Evolutionary conservation across 2,797 vertebrate genomes (phyloP), one percentile per base, ranked within the genome.

Genomic region (Chaenodraco wilsoni): DNA sequence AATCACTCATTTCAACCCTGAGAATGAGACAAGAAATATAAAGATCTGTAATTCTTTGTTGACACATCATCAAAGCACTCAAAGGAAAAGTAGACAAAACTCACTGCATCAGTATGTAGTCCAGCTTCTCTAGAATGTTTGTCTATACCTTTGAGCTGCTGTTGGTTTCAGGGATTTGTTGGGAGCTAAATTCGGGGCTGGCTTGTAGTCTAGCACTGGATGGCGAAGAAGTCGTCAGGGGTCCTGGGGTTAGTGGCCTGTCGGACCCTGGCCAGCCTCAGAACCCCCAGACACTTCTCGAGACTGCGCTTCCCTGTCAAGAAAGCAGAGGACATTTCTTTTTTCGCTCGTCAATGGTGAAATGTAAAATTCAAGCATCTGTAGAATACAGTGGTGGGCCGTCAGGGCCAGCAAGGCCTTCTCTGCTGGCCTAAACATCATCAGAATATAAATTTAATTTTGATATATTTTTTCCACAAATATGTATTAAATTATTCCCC

Each of bases 211-310:
- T 88, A 95, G 5, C 41, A 80, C 46, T 50, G 73, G 33, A 94
- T 94, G 65, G 74, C 65, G 68, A 84, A 84, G 71, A 95, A 93
- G 68, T 95, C 93, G 0, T 56, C 31, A 6, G 94, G 93, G 19
- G 69, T 87, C 70, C 85, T 86, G 52, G 90, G 92, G 33, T 81
- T 89, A 1, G 89, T 45, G 1, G 92, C 92, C 69, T 94, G 92
- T 33, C 79, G 84, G 21, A 94, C 92, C 9, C 90, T 83, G 21
- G 92, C 90, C 81, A 94, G 74, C 69, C 90, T 88, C 76, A 95
- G 71, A 37, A 83, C 88, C 4, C 83, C 85, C 27, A 95, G 82
- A 65, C 48, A 54, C 4, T 56, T 77, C 84, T 91, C 89, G 31
- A 95, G 72, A 65, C 76, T 58, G 49, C 91, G 86, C 66, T 91